Percentiles rank a stretch among this genome's conserved stretches.
Evolutionary conservation across 53 echinoderm and acorn worm genomes (phyloP).

Genomic region (Astropecten irregularis): DNA sequence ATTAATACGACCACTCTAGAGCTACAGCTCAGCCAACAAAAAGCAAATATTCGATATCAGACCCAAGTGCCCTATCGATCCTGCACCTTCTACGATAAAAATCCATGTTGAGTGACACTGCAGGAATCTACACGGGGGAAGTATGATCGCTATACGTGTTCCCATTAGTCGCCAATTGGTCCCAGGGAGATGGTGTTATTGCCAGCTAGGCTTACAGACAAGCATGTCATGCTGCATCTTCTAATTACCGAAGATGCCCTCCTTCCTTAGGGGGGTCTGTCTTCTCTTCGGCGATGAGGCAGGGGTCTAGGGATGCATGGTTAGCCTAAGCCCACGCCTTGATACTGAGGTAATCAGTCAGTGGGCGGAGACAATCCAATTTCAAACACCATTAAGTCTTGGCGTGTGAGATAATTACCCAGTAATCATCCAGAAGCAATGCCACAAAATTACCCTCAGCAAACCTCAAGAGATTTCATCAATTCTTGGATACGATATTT

Average conservation of each 20-base stretch:
- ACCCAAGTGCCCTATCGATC: slow-evolving; percentile 19
- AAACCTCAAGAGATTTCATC: no score
- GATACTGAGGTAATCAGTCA: no score
- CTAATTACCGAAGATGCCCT: no score
- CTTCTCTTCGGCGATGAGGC: neutral
- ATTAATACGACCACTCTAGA: neutral
- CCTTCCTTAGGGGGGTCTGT: no score
- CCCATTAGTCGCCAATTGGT: neutral
- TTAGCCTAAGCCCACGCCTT: slow-evolving; percentile 1
- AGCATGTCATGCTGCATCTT: neutral
- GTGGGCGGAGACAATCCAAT: slow-evolving; percentile 32
- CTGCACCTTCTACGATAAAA: neutral
- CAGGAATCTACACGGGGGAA: no score
- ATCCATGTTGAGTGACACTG: neutral
- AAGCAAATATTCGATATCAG: slow-evolving; percentile 45
- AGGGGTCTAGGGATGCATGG: neutral
- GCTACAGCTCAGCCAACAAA: slow-evolving; percentile 14
- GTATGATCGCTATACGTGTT: neutral
- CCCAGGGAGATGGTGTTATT: neutral
- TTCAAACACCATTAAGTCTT: slow-evolving; percentile 18
- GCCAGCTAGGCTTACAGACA: neutral
- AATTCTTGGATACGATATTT: no score
- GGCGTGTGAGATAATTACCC: slow-evolving; percentile 5
- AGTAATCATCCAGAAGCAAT: no score
- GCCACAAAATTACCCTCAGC: no score